phyloP scores from a whole-genome alignment of 2,888 invertebrate species.

The Morinoia aosen region DNA sequence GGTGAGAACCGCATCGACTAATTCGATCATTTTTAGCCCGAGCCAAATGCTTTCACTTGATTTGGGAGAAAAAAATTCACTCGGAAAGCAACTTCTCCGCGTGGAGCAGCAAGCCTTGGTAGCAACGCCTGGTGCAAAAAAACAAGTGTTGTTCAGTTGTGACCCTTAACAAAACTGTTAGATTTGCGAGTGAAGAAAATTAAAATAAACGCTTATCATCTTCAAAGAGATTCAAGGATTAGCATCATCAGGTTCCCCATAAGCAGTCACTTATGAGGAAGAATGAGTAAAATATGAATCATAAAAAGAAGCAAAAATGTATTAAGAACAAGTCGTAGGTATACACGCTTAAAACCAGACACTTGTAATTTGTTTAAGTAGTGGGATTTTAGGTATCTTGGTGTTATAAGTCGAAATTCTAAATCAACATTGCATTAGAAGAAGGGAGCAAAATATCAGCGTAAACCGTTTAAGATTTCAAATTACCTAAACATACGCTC shows the following conservation, averaged over 20 bases:
- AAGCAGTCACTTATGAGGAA: background rate
- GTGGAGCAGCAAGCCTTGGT: background rate
- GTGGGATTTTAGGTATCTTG: background rate
- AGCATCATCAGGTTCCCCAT: background rate
- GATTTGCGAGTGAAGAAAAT: background rate
- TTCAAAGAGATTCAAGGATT: background rate
- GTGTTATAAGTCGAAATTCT: background rate
- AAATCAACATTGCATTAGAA: background rate
- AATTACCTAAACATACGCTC: background rate
- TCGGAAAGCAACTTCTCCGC: background rate
- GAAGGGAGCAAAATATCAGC: no score
- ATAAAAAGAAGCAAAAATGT: background rate
- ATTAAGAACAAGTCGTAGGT: background rate
- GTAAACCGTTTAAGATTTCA: background rate
- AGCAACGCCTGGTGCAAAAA: no score
- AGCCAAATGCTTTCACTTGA: slow-evolving; percentile 6
- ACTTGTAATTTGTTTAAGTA: background rate
- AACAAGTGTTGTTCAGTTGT: background rate
- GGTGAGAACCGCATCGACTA: background rate
- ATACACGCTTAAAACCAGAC: background rate
- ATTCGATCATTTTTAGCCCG: background rate
- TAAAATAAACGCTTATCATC: background rate
- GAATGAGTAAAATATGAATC: background rate
- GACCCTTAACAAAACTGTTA: background rate
- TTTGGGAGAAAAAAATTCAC: background rate